These are phyloP conservation scores for Equus quagga DNA, from an alignment of 2,113 vertebrate genomes.

Conservation along the genomic window DNA sequence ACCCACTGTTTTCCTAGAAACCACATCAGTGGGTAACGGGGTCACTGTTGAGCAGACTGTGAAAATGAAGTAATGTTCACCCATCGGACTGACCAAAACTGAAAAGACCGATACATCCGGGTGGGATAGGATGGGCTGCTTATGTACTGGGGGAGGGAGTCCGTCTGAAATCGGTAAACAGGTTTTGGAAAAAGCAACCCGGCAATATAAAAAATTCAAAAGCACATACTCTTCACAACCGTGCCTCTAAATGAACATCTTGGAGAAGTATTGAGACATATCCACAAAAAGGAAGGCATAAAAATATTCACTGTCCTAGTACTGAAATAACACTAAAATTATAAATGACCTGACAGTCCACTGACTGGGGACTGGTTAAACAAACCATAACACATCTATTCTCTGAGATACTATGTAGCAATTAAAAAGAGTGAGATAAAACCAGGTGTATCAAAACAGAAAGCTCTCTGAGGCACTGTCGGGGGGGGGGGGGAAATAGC, in stretches of 20 bases:
- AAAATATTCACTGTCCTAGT: not conserved
- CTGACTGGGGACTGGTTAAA: not conserved
- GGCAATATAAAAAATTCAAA: not conserved
- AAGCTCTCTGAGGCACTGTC: not conserved
- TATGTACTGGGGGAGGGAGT: fast-evolving
- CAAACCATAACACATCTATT: not conserved
- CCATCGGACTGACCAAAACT: not conserved
- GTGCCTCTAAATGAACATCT: not conserved
- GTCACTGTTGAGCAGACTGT: not conserved
- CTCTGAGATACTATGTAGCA: not conserved
- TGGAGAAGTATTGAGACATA: not conserved
- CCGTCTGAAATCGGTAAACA: not conserved
- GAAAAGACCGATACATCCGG: not conserved
- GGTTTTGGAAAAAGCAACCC: slow-evolving; percentile 28
- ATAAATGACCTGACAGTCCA: not conserved
- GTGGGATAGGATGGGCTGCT: not conserved
- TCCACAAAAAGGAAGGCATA: not conserved
- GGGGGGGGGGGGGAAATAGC: not conserved
- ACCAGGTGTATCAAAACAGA: not conserved
- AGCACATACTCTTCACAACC: not conserved
- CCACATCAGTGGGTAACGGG: not conserved
- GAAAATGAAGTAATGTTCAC: not conserved
- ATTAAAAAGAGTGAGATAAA: not conserved
- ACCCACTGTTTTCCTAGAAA: not conserved
- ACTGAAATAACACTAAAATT: not conserved